Evolutionary conservation across 2,888 invertebrate species (phyloP).

Genomic region (Plagodis dolabraria): DNA sequence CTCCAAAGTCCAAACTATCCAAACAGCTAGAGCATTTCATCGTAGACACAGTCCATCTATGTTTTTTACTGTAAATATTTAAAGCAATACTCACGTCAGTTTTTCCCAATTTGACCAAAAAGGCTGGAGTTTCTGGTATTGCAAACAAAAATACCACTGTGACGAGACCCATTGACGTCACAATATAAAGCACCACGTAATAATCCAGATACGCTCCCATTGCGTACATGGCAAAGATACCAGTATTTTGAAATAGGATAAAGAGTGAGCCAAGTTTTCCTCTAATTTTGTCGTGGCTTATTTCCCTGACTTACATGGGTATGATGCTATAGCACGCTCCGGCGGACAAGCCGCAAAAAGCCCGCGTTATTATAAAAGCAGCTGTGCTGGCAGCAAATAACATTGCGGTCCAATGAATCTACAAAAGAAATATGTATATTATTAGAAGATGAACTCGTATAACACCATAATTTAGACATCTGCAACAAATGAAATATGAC

Average conservation of each 20-base stretch:
- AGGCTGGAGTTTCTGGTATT: constrained; percentile 66
- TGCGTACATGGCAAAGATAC: constrained; percentile 52
- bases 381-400: constrained; percentile 39
- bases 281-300: constrained; percentile 59
- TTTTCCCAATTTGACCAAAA: constrained; percentile 57
- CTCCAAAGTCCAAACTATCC: too few species aligned
- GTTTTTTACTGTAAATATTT: constrained; percentile 13
- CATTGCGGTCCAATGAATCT: constrained; percentile 48
- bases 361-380: constrained; percentile 51
- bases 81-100: constrained; percentile 48
- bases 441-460: too few species aligned
- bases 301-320: constrained; percentile 62
- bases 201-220: constrained; percentile 60
- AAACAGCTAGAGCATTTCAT: too few species aligned
- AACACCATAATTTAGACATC: too few species aligned
- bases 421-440: constrained; percentile 3
- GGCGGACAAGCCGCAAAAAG: constrained; percentile 49
- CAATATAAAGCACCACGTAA: constrained; percentile 49
- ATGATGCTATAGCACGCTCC: constrained; percentile 56
- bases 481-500: too few species aligned
- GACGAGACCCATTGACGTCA: constrained; percentile 45
- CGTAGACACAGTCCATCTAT: too few species aligned
- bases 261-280: constrained; percentile 52
- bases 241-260: constrained; percentile 51
- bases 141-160: constrained; percentile 47